These are phyloP conservation scores for Dynastes maya DNA, from an alignment of 2,888 invertebrate species.

Conservation along the genomic window DNA sequence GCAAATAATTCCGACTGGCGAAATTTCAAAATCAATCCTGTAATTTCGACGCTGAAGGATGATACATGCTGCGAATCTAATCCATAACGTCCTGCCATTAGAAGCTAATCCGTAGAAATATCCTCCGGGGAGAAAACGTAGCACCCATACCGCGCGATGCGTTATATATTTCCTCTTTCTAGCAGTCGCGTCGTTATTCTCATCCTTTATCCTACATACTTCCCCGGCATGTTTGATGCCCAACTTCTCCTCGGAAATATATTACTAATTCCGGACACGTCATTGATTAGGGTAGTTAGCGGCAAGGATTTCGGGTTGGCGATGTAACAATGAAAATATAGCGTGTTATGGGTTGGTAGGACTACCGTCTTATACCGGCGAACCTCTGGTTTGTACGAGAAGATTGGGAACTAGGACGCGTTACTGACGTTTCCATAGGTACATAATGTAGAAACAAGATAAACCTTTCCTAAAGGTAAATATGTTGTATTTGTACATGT, in stretches of 20 bases:
- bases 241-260: conserved; percentile 10
- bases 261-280: conserved; percentile 29
- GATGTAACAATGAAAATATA: conserved; percentile 28
- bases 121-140: conserved; percentile 22
- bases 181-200: neutral
- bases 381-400: too few species aligned
- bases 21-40: conserved; percentile 25
- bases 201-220: neutral
- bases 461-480: too few species aligned
- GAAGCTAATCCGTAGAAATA: conserved; percentile 16
- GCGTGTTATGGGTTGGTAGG: neutral
- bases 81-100: conserved; percentile 31
- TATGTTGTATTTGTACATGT: too few species aligned
- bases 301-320: neutral
- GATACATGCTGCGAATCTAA: conserved; percentile 32
- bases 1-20: conserved; percentile 19
- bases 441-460: too few species aligned
- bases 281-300: conserved; percentile 38
- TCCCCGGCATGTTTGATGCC: neutral
- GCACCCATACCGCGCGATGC: neutral
- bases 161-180: conserved; percentile 19
- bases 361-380: neutral
- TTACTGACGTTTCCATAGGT: too few species aligned
- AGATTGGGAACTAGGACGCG: too few species aligned
- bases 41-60: conserved; percentile 28